Evolutionary conservation across 2,797 vertebrate species (phyloP).

Genomic region (Enteromius afrohamiltoni): DNA sequence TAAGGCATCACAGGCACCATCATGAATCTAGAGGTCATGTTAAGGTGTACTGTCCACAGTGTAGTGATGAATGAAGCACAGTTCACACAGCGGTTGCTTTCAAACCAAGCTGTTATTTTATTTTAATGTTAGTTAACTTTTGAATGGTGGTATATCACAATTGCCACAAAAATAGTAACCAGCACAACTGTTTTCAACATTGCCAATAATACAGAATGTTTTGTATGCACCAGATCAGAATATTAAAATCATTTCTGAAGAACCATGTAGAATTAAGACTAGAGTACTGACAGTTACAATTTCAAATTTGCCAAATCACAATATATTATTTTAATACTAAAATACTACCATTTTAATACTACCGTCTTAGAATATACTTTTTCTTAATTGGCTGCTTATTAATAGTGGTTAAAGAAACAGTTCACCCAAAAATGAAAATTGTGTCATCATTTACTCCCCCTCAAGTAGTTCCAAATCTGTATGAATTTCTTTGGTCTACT

Average conservation of each 20-base stretch:
- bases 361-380: neutral
- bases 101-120: neutral
- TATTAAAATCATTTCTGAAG: neutral
- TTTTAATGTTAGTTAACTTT: neutral
- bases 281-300: neutral
- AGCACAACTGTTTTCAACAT: neutral
- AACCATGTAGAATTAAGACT: neutral
- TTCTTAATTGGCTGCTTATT: no score
- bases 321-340: neutral
- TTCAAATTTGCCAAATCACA: neutral
- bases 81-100: neutral
- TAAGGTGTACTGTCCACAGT: neutral
- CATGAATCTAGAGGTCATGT: neutral
- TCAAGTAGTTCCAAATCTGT: no score
- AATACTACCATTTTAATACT: neutral
- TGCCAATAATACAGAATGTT: neutral
- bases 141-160: neutral
- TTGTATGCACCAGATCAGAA: neutral
- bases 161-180: neutral
- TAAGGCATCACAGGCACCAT: neutral
- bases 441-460: no score
- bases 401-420: no score
- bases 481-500: no score
- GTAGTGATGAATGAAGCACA: neutral
- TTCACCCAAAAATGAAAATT: no score